phyloP scores from a whole-genome alignment of 2,888 invertebrate genomes.

The Tenthredo scrophulariae region DNA sequence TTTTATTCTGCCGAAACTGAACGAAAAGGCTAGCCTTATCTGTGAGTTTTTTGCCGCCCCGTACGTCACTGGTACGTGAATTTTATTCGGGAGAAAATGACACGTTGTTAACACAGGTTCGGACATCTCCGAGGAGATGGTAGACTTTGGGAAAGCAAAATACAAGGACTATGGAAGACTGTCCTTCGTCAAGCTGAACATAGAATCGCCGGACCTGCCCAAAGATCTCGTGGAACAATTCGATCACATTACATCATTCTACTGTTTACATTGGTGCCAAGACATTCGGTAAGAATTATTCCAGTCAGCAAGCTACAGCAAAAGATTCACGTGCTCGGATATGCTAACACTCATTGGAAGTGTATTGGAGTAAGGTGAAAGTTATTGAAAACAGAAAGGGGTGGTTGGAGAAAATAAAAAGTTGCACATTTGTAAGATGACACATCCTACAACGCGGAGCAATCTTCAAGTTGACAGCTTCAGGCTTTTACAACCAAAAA shows the following conservation, averaged over 20 bases:
- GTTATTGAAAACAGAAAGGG: not conserved
- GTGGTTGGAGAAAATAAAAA: not conserved
- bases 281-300: conserved; percentile 83
- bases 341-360: not conserved
- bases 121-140: conserved; percentile 87
- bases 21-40: conserved; percentile 77
- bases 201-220: conserved; percentile 80
- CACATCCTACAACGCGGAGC: not conserved
- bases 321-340: not conserved
- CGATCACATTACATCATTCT: conserved; percentile 88
- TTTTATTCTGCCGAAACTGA: conserved; percentile 83
- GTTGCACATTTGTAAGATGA: not conserved
- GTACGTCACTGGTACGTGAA: no score
- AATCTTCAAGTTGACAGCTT: not conserved
- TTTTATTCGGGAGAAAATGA: not conserved
- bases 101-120: conserved; percentile 79
- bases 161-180: conserved; percentile 80
- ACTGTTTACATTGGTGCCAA: conserved; percentile 89
- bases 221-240: conserved; percentile 80
- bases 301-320: not conserved
- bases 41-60: not conserved
- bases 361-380: not conserved
- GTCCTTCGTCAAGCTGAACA: conserved; percentile 80
- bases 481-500: not conserved
- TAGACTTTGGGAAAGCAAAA: conserved; percentile 82